Evolutionary conservation across 1,140 invertebrate genomes (phyloP).

Genomic region (Triops longicaudatus): DNA sequence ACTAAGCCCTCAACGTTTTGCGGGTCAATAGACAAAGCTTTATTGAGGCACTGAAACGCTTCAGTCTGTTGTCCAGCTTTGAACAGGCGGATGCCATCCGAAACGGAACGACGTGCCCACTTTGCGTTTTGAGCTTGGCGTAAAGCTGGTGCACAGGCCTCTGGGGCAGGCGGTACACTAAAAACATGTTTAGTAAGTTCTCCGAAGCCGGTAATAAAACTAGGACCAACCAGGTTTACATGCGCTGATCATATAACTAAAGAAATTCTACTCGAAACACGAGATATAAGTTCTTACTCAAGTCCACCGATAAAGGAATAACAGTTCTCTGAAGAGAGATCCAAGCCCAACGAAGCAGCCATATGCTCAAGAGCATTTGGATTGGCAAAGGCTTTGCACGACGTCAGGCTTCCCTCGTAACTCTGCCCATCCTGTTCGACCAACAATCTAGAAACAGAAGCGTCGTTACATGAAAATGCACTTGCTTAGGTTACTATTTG

Average conservation of each 20-base stretch:
- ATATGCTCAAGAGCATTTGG: slow-evolving; percentile 76
- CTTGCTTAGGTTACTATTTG: not conserved
- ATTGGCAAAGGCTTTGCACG: slow-evolving; percentile 79
- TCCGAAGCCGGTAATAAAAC: not conserved
- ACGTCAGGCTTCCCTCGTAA: slow-evolving; percentile 75
- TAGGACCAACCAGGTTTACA: not conserved
- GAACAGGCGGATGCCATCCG: slow-evolving; percentile 87
- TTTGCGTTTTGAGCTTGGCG: slow-evolving; percentile 80
- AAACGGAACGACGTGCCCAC: slow-evolving; percentile 84
- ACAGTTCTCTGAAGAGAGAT: slow-evolving; percentile 45
- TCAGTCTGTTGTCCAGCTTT: slow-evolving; percentile 81
- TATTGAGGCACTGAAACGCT: slow-evolving; percentile 90
- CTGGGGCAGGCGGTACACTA: slow-evolving; percentile 63
- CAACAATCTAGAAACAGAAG: slow-evolving; percentile 32
- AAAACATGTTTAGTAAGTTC: slow-evolving; percentile 16
- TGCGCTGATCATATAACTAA: no score
- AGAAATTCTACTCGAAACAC: no score
- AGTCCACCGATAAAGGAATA: slow-evolving; percentile 64
- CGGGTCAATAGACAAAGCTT: slow-evolving; percentile 82
- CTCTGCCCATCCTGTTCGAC: slow-evolving; percentile 44
- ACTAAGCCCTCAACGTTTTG: slow-evolving; percentile 89
- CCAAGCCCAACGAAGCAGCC: slow-evolving; percentile 58
- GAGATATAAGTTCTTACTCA: slow-evolving; percentile 52
- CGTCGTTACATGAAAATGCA: not conserved
- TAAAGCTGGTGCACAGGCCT: slow-evolving; percentile 72